phyloP scores from a whole-genome alignment of 2,113 vertebrate genomes.

The Heptranchias perlo region DNA sequence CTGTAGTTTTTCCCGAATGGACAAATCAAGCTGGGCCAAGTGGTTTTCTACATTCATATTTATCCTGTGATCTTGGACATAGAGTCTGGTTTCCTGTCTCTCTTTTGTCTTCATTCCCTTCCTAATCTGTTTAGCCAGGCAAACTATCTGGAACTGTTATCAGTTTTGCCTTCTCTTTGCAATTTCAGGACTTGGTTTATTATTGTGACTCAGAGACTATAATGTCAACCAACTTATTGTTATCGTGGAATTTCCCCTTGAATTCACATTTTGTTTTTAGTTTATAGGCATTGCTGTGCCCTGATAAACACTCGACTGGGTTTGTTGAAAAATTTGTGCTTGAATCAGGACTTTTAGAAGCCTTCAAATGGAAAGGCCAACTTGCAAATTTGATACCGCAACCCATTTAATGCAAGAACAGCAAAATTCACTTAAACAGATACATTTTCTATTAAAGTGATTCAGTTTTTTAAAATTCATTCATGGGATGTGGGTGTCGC shows the following conservation, averaged over 20 bases:
- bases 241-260: not conserved
- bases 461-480: too few relatives aligned
- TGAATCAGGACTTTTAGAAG: not conserved
- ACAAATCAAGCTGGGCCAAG: not conserved
- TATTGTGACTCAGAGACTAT: not conserved
- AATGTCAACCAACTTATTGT: not conserved
- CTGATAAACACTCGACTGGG: not conserved
- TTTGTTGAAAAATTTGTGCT: not conserved
- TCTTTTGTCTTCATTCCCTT: not conserved
- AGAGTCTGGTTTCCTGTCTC: not conserved
- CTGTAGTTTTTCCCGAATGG: not conserved
- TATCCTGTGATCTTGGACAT: not conserved
- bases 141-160: not conserved
- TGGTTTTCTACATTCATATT: not conserved
- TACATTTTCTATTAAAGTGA: not conserved
- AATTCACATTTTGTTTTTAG: not conserved
- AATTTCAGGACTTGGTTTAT: not conserved
- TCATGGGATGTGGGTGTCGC: too few relatives aligned
- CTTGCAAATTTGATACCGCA: not conserved
- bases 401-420: not conserved
- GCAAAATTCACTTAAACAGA: too few relatives aligned
- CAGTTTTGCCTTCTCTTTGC: not conserved
- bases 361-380: not conserved
- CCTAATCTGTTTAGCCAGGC: not conserved
- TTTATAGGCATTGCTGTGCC: not conserved